Evolutionary conservation across 2,797 vertebrate genomes (phyloP).

Genomic region (Rhyacichthys aspro): DNA sequence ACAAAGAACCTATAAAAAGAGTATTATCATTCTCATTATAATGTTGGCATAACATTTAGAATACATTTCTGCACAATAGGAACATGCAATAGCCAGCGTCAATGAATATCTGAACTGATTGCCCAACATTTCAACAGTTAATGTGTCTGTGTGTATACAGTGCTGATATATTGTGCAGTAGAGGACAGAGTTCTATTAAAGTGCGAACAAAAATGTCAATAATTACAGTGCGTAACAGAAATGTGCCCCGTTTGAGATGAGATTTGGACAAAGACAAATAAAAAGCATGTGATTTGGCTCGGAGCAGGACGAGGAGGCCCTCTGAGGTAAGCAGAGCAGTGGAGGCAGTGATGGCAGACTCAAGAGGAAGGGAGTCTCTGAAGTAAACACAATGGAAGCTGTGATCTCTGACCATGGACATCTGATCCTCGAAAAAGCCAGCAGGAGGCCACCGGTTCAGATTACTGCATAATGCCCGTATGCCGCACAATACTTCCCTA

Average conservation of each 20-base stretch:
- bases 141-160: too few relatives aligned
- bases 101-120: too few relatives aligned
- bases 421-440: constrained; percentile 65
- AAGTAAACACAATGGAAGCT: constrained; percentile 75
- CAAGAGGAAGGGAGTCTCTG: constrained; percentile 53
- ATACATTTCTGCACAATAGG: too few relatives aligned
- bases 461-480: constrained; percentile 72
- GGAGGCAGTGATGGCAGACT: constrained; percentile 34
- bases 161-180: too few relatives aligned
- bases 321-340: constrained; percentile 50
- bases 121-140: too few relatives aligned
- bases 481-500: constrained; percentile 48
- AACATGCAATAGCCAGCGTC: too few relatives aligned
- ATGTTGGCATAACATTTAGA: too few relatives aligned
- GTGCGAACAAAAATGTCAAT: background rate
- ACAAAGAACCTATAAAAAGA: too few relatives aligned
- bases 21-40: too few relatives aligned
- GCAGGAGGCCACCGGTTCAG: constrained; percentile 62
- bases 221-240: background rate
- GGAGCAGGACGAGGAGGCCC: constrained; percentile 32
- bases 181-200: too few relatives aligned
- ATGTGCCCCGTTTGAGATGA: background rate
- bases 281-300: constrained; percentile 62
- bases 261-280: constrained; percentile 45
- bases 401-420: constrained; percentile 78